phyloP scores from a whole-genome alignment of 2,113 vertebrate genomes.

The Caranx ignobilis region DNA sequence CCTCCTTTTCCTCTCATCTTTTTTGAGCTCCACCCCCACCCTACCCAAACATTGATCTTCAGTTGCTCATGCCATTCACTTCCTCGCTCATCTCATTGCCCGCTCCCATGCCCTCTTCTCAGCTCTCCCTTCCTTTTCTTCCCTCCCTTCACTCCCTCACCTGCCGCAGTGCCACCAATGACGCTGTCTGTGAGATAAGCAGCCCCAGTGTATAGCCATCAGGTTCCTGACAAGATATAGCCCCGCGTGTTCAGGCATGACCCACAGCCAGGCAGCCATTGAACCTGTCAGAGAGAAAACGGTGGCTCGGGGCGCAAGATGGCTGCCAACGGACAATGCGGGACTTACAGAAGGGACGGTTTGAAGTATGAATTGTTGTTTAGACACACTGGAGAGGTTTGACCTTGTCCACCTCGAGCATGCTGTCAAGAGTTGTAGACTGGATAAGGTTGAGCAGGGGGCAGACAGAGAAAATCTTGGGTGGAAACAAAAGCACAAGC shows the following conservation, averaged over 20 bases:
- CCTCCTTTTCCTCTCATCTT: conserved; percentile 32
- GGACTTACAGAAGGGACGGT: conserved; percentile 43
- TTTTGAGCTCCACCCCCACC: not conserved
- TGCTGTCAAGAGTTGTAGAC: conserved; percentile 64
- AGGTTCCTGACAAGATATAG: conserved; percentile 75
- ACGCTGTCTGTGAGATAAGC: conserved; percentile 74
- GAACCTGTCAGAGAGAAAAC: conserved; percentile 76
- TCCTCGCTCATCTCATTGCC: not conserved
- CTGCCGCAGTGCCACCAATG: conserved; percentile 51
- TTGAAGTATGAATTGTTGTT: conserved; percentile 73
- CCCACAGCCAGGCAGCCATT: conserved; percentile 69
- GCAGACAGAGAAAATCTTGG: conserved; percentile 43
- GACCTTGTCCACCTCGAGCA: conserved; percentile 75
- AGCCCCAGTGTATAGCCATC: conserved; percentile 69
- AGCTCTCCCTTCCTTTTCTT: conserved; percentile 18
- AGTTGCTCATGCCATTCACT: conserved; percentile 4
- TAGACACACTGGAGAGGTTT: conserved; percentile 66
- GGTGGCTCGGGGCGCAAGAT: conserved; percentile 66
- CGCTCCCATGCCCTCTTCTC: conserved; percentile 27
- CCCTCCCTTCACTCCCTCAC: conserved; percentile 41
- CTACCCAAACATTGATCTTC: conserved; percentile 23
- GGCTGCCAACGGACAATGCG: conserved; percentile 55
- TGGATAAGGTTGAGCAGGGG: conserved; percentile 57
- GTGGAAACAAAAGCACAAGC: conserved; percentile 38
- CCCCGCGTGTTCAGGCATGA: conserved; percentile 70